Evolutionary conservation across 2,797 vertebrate genomes (phyloP).

Genomic region (Artibeus lituratus): DNA sequence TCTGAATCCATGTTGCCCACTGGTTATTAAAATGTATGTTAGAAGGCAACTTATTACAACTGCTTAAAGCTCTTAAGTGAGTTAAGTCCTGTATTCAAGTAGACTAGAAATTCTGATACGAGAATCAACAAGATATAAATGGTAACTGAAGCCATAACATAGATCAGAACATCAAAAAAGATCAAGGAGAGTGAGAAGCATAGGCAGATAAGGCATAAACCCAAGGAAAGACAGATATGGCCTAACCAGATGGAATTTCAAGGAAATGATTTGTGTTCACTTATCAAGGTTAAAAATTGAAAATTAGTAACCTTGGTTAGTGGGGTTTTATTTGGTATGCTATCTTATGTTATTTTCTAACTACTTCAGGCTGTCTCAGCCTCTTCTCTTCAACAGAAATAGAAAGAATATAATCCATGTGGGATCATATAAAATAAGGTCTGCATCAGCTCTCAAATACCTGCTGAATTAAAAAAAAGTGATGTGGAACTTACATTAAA

Average conservation of each 20-base stretch:
- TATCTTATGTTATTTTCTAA: constrained; percentile 12
- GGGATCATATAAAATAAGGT: not conserved
- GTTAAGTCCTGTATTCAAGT: no score
- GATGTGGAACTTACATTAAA: not conserved
- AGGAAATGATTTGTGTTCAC: not conserved
- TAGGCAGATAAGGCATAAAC: not conserved
- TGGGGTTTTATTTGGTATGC: not conserved
- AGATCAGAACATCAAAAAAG: not conserved
- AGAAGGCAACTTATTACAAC: not conserved
- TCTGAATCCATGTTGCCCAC: not conserved
- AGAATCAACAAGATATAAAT: not conserved
- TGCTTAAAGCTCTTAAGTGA: not conserved
- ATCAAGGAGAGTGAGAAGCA: not conserved
- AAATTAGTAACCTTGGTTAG: not conserved
- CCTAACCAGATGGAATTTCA: not conserved
- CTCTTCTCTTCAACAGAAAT: constrained; percentile 9
- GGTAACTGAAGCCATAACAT: not conserved
- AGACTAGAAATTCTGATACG: constrained; percentile 26
- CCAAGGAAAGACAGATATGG: not conserved
- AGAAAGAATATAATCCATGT: not conserved
- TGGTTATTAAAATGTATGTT: not conserved
- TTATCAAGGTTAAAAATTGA: constrained; percentile 23
- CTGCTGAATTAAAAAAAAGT: not conserved
- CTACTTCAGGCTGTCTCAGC: not conserved
- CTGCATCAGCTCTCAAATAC: not conserved